A percentile compares a stretch with the other conserved stretches of the same genome.
These are phyloP conservation scores for Rousettus madagascariensis DNA, from an alignment of 2,797 vertebrate species.

Conservation along the genomic window DNA sequence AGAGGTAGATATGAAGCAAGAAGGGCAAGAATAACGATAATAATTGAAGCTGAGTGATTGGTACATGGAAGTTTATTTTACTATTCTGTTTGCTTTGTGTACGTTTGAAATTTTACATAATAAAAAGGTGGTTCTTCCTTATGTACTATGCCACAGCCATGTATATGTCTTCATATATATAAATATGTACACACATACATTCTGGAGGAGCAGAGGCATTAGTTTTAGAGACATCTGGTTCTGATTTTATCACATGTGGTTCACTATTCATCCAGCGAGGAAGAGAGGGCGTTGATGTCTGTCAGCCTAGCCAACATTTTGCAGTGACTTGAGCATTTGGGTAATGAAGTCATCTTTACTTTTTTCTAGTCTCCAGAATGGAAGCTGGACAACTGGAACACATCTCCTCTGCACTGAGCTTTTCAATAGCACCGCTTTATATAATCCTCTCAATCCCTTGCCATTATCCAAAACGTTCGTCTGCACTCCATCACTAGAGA, in stretches of 20 bases:
- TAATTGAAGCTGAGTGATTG: background rate
- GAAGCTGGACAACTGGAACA: background rate
- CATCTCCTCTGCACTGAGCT: background rate
- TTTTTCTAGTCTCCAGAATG: slow-evolving; percentile 48
- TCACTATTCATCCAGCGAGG: background rate
- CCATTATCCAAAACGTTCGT: background rate
- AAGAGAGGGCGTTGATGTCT: background rate
- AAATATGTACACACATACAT: too few species aligned
- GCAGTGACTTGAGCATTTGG: background rate
- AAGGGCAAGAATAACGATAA: background rate
- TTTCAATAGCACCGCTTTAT: background rate
- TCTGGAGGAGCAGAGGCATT: background rate
- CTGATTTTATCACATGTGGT: slow-evolving; percentile 22
- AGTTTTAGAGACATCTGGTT: slow-evolving; percentile 14
- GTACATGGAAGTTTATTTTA: background rate
- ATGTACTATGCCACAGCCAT: background rate
- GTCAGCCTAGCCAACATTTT: slow-evolving; percentile 5
- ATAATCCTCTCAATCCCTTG: slow-evolving; percentile 18
- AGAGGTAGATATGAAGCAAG: background rate
- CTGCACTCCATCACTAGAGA: slow-evolving; percentile 54
- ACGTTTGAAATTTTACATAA: slow-evolving; percentile 1
- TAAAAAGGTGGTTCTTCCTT: background rate
- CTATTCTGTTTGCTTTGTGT: background rate
- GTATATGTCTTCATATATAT: background rate
- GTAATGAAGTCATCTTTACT: slow-evolving; percentile 53